Conservation (phyloP, 2,113 vertebrate genomes). For the Mixornis gularis region DNA sequence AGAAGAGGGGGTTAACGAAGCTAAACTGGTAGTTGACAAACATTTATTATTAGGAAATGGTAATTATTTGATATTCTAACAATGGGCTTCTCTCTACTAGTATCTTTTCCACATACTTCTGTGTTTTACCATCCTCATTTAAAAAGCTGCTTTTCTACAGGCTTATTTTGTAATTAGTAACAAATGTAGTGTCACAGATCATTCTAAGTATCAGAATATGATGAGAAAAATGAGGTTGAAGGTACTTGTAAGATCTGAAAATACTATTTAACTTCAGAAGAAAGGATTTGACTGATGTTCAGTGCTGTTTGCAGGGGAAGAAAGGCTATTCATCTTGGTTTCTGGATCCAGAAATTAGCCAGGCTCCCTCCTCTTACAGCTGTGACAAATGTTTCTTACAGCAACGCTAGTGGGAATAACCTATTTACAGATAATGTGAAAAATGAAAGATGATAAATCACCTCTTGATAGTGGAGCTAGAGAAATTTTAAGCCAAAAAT, state of each 20-base stretch:
- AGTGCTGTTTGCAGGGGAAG: not conserved
- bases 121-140: not conserved
- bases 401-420: slow-evolving; percentile 2
- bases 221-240: not conserved
- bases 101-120: not conserved
- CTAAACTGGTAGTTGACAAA: not conserved
- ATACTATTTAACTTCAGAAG: not conserved
- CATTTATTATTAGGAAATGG: not conserved
- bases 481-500: slow-evolving; percentile 21
- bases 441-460: slow-evolving; percentile 33
- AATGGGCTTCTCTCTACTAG: not conserved
- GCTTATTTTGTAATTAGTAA: not conserved
- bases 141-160: not conserved
- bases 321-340: not conserved
- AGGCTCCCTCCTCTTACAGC: not conserved
- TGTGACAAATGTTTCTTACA: slow-evolving; percentile 46
- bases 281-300: not conserved
- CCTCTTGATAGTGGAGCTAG: not conserved
- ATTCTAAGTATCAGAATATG: not conserved
- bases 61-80: not conserved
- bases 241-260: not conserved
- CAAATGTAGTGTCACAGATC: not conserved
- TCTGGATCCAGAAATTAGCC: slow-evolving; percentile 25
- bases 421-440: slow-evolving; percentile 43
- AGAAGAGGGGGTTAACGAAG: not conserved